A percentile compares a stretch with the other conserved stretches of the same genome.
Conservation (phyloP, 2,113 vertebrate genomes). For the Lanius ludovicianus region DNA sequence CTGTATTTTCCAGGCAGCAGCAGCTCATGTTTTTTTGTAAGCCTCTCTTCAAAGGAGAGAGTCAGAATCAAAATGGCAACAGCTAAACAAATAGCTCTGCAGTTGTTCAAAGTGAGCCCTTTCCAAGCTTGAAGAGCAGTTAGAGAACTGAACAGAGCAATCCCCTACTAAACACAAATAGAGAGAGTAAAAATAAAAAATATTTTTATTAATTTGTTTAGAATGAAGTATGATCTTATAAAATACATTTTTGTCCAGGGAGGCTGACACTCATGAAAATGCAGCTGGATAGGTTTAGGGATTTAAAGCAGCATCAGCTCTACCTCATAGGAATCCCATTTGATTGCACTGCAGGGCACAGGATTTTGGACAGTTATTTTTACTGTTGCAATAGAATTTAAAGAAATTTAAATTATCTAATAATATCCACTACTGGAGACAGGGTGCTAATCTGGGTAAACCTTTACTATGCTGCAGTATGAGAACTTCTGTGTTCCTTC, state of each 20-base stretch:
- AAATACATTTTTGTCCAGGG: not conserved
- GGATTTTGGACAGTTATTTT: not conserved
- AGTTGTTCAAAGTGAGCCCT: not conserved
- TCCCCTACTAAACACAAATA: not conserved
- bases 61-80: not conserved
- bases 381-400: not conserved
- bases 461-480: not conserved
- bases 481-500: not conserved
- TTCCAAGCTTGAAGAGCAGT: not conserved
- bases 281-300: not conserved
- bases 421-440: not conserved
- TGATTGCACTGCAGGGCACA: not conserved
- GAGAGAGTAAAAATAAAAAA: not conserved
- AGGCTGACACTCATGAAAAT: not conserved
- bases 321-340: not conserved
- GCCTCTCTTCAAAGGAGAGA: not conserved
- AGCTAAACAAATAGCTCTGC: not conserved
- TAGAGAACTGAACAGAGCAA: not conserved
- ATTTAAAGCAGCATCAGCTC: not conserved
- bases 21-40: not conserved
- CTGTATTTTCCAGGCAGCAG: not conserved
- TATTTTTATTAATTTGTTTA: not conserved
- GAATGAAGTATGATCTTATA: not conserved
- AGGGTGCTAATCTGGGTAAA: not conserved
- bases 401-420: not conserved